These are phyloP conservation scores for Orientallactaga bullata DNA, from an alignment of 2,113 vertebrate genomes.

Conservation along the genomic window DNA sequence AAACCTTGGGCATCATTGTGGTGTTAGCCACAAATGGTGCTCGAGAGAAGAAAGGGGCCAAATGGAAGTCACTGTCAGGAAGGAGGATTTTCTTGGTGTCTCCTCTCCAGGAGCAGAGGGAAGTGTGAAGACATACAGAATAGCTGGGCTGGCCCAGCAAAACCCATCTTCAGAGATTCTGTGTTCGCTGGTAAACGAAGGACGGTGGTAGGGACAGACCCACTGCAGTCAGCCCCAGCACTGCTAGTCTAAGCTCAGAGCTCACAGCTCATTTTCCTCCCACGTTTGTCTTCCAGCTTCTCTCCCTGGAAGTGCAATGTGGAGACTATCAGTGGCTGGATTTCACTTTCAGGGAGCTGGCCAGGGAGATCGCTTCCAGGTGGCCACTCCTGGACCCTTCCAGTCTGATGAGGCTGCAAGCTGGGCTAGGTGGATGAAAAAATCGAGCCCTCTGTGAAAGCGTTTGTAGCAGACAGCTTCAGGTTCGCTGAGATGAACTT, in stretches of 20 bases:
- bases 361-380: slow-evolving; percentile 93
- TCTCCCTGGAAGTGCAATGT: slow-evolving; percentile 82
- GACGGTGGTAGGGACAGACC: not conserved
- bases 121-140: not conserved
- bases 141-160: not conserved
- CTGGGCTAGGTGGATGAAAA: not conserved
- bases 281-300: not conserved
- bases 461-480: too few species aligned
- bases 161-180: not conserved
- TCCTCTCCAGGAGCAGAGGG: not conserved
- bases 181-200: not conserved
- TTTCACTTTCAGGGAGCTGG: slow-evolving; percentile 90
- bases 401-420: not conserved
- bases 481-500: too few species aligned
- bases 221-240: rapidly evolving
- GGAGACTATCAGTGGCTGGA: slow-evolving; percentile 89
- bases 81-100: not conserved
- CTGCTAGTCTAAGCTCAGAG: not conserved
- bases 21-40: not conserved
- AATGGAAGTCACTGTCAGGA: not conserved
- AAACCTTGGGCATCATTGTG: not conserved
- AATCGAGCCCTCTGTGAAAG: not conserved
- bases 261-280: not conserved
- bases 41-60: not conserved
- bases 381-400: slow-evolving; percentile 69